Evolutionary conservation across 2,888 invertebrate genomes (phyloP).

Genomic region (Didymodactylos carnosus): DNA sequence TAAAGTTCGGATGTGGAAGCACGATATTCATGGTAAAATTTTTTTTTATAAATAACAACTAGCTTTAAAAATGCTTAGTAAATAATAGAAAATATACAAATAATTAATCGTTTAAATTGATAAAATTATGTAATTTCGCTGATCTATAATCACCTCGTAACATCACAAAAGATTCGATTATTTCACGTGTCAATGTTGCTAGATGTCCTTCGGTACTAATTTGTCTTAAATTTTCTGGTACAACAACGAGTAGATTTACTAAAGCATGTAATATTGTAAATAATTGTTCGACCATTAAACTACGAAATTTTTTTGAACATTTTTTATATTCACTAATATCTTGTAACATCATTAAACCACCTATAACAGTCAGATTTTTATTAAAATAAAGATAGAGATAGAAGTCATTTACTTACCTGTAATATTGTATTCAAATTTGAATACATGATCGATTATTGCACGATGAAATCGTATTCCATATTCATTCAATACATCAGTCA

Average conservation of each 20-base stretch:
- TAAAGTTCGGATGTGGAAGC: too few species aligned
- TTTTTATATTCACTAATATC: conserved; percentile 13
- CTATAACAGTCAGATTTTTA: background rate
- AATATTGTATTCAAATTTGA: conserved; percentile 12
- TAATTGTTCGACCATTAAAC: conserved; percentile 6
- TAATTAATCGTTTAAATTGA: background rate
- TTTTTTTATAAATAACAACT: too few species aligned
- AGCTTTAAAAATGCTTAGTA: background rate
- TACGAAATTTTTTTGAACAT: conserved; percentile 9
- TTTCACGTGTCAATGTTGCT: background rate
- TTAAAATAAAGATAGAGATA: too few species aligned
- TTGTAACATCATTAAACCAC: conserved; percentile 7
- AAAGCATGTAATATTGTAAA: conserved; percentile 12
- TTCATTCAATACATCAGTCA: conserved; percentile 2
- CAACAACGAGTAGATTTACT: conserved; percentile 10
- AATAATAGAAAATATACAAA: background rate
- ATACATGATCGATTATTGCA: conserved; percentile 7
- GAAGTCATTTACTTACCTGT: background rate
- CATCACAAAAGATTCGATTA: conserved; percentile 9
- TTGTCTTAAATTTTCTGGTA: conserved; percentile 10
- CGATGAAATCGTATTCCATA: conserved; percentile 13
- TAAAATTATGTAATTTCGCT: background rate
- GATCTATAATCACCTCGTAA: conserved; percentile 6
- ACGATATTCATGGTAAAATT: too few species aligned
- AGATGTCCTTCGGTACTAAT: conserved; percentile 8